These are phyloP conservation scores for Gallinago media DNA, from an alignment of 2,113 vertebrate genomes.

Conservation along the genomic window DNA sequence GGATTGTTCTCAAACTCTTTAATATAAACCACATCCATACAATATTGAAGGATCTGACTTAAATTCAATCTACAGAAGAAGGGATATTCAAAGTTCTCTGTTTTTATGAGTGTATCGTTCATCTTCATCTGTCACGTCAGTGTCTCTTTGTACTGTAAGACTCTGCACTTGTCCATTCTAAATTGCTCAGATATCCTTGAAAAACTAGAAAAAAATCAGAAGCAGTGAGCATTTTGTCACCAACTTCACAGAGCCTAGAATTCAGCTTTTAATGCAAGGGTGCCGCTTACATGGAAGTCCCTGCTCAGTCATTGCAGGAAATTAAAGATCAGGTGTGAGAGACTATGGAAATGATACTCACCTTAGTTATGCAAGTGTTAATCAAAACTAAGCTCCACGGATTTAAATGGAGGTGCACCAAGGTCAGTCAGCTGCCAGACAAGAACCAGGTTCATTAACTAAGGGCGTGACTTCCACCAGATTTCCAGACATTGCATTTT, in stretches of 20 bases:
- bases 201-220: neutral
- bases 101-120: neutral
- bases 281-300: neutral
- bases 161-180: neutral
- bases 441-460: neutral
- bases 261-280: neutral
- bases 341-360: neutral
- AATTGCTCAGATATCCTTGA: neutral
- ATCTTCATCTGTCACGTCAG: conserved; percentile 24
- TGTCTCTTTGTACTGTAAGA: neutral
- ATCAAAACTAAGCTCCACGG: neutral
- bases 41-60: conserved; percentile 36
- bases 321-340: neutral
- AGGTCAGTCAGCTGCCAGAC: neutral
- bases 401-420: neutral
- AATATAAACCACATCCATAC: conserved; percentile 40
- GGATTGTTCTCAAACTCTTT: conserved; percentile 41
- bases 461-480: neutral
- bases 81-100: conserved; percentile 3
- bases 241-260: neutral
- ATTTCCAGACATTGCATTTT: neutral
- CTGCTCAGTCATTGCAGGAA: neutral
- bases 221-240: neutral
- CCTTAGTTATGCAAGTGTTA: neutral
- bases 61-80: conserved; percentile 31